These are phyloP conservation scores for Xyrauchen texanus DNA, from an alignment of 2,113 vertebrate species.

Conservation along the genomic window DNA sequence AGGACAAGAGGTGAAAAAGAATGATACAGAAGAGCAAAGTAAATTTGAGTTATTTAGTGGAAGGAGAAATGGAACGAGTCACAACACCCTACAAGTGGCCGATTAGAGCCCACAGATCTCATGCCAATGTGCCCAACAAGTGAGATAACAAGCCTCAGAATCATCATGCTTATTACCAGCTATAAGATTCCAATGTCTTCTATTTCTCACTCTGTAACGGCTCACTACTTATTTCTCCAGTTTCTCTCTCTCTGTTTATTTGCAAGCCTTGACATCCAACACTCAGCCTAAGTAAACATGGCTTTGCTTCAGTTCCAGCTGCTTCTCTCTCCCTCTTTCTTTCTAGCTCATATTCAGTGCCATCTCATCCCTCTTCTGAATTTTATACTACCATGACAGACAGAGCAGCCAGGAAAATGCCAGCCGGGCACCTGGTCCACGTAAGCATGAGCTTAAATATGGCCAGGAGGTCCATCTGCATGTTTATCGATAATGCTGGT, in stretches of 20 bases:
- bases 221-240: constrained; percentile 44
- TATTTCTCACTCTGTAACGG: constrained; percentile 47
- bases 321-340: constrained; percentile 8
- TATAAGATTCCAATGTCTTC: constrained; percentile 48
- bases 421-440: constrained; percentile 59
- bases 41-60: constrained; percentile 9
- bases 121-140: constrained; percentile 51
- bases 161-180: not conserved
- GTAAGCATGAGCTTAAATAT: constrained; percentile 11
- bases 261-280: constrained; percentile 52
- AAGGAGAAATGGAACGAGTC: not conserved
- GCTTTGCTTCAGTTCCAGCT: too few species aligned
- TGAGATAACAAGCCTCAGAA: constrained; percentile 32
- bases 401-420: constrained; percentile 56
- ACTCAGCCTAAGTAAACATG: constrained; percentile 49
- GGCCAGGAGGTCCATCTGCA: constrained; percentile 8
- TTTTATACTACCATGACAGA: constrained; percentile 72
- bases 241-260: constrained; percentile 58
- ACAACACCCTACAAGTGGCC: not conserved
- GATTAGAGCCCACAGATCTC: not conserved
- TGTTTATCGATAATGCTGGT: constrained; percentile 28
- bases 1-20: not conserved
- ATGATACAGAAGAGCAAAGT: constrained; percentile 26
- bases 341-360: constrained; percentile 13
- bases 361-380: constrained; percentile 68